A percentile compares a stretch with the other conserved stretches of the same genome.
phyloP scores from a whole-genome alignment of 2,888 invertebrate species.

The Seira ritae region DNA sequence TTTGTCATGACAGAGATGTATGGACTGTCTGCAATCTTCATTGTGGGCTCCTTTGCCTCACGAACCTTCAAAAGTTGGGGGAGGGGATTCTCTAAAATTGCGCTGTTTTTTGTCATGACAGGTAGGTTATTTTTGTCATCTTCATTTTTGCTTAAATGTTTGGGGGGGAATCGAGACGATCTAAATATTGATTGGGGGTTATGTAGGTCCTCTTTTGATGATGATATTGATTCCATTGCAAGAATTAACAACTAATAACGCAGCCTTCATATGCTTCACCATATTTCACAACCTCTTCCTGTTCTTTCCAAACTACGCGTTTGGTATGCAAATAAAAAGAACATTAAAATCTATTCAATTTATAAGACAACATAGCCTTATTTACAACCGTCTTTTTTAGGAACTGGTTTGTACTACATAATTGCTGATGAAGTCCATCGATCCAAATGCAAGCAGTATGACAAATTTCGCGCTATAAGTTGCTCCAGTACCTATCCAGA shows the following conservation, averaged over 20 bases:
- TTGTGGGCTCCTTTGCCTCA: conserved; percentile 35
- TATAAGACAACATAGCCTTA: too few relatives aligned
- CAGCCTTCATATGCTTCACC: background rate
- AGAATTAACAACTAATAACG: background rate
- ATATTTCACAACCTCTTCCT: conserved; percentile 34
- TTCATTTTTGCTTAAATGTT: background rate
- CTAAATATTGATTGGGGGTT: background rate
- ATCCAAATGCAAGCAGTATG: conserved; percentile 17
- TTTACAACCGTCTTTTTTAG: conserved; percentile 19
- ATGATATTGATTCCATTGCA: conserved; percentile 40
- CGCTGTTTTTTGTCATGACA: conserved; percentile 36
- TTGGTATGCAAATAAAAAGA: too few relatives aligned
- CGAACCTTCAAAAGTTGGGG: conserved; percentile 19
- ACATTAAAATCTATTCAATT: too few relatives aligned
- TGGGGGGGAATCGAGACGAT: background rate
- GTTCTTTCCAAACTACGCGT: conserved; percentile 47
- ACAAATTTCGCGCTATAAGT: background rate
- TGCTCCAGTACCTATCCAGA: too few relatives aligned
- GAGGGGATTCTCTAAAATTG: conserved; percentile 23
- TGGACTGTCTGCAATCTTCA: conserved; percentile 25
- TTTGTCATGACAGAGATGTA: conserved; percentile 31
- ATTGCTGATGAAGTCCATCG: conserved; percentile 38
- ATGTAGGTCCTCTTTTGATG: conserved; percentile 24
- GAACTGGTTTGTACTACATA: conserved; percentile 38
- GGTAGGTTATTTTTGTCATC: conserved; percentile 11